Percentiles rank a stretch among this genome's conserved stretches.
phyloP scores from a whole-genome alignment of 1,140 invertebrate genomes.

The Eupeodes corollae region DNA sequence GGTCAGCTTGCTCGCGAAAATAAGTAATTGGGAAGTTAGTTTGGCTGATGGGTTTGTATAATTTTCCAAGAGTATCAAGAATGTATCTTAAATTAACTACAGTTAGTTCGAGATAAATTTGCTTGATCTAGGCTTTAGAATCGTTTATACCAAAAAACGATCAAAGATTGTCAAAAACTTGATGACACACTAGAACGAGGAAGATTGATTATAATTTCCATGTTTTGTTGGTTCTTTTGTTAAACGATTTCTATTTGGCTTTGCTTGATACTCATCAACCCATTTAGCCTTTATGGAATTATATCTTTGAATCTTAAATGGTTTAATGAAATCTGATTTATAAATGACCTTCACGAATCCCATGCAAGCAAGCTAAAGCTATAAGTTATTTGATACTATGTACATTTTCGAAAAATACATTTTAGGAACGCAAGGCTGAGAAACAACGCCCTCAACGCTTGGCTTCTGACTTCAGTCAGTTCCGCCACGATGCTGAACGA shows the following conservation, averaged over 20 bases:
- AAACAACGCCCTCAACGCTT: conserved; percentile 80
- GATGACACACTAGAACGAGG: too few species aligned
- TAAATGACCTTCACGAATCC: conserved; percentile 86
- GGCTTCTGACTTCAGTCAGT: conserved; percentile 73
- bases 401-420: conserved; percentile 1
- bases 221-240: not conserved
- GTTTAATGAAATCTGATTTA: not conserved
- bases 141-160: too few species aligned
- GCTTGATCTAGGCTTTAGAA: too few species aligned
- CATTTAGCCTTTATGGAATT: too few species aligned
- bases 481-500: conserved; percentile 89
- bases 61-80: not conserved
- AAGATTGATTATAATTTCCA: too few species aligned
- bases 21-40: conserved; percentile 81
- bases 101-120: too few species aligned
- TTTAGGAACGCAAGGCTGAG: conserved; percentile 83
- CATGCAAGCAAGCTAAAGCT: conserved; percentile 92
- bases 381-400: conserved; percentile 46
- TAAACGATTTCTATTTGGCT: not conserved
- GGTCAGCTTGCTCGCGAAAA: conserved; percentile 83
- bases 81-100: not conserved
- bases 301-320: not conserved
- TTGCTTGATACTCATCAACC: too few species aligned
- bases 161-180: not conserved
- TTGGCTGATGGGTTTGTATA: too few species aligned